Conservation (phyloP, 2,113 vertebrate genomes). For the Tachysurus fulvidraco region DNA sequence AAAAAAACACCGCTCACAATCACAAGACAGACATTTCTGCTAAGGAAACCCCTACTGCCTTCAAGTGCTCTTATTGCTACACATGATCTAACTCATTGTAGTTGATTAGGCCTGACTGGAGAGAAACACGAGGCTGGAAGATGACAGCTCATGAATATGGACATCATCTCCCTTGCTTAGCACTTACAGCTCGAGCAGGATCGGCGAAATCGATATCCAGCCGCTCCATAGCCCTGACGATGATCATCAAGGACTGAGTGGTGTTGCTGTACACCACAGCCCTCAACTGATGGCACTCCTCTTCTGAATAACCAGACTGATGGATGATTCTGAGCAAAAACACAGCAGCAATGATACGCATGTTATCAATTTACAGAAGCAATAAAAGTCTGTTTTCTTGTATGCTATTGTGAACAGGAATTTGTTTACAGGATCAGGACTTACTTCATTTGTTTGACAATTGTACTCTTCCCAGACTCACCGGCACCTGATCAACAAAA, state of each 20-base stretch:
- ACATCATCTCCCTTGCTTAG: neutral
- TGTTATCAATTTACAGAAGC: neutral
- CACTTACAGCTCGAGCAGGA: constrained; percentile 85
- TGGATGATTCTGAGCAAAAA: constrained; percentile 89
- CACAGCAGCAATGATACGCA: neutral
- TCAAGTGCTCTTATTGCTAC: neutral
- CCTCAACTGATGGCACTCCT: constrained; percentile 98
- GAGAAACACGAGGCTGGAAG: neutral
- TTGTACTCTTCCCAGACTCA: constrained; percentile 97
- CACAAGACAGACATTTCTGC: neutral
- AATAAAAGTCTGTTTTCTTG: neutral
- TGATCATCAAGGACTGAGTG: constrained; percentile 97
- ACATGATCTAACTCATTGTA: neutral
- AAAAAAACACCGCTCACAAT: constrained; percentile 12
- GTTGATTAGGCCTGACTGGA: neutral
- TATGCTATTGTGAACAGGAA: neutral
- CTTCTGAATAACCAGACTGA: constrained; percentile 96
- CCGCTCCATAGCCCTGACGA: constrained; percentile 96
- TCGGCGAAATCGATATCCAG: constrained; percentile 96
- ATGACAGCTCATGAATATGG: neutral
- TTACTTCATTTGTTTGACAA: constrained; percentile 99
- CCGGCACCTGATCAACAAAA: constrained; percentile 82
- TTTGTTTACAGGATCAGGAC: constrained; percentile 55
- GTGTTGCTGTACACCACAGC: constrained; percentile 99
- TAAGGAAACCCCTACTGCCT: neutral